phyloP scores from a whole-genome alignment of 1,140 invertebrate genomes.

The Scaptomyza pallida region DNA sequence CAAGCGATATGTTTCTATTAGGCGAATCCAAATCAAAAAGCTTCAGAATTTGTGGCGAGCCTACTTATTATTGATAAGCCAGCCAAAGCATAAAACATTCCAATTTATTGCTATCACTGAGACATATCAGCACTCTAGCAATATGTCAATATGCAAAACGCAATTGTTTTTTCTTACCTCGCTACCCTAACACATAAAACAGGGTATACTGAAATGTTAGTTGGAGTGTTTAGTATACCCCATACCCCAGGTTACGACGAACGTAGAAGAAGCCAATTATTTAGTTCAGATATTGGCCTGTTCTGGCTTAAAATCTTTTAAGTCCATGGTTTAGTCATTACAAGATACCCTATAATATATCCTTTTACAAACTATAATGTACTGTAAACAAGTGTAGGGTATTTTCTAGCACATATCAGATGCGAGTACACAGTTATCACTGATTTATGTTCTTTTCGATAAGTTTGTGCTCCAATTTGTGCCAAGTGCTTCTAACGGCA shows the following conservation, averaged over 20 bases:
- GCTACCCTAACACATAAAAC: no score
- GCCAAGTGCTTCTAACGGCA: constrained; percentile 36
- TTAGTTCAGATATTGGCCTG: no score
- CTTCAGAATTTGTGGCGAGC: background rate
- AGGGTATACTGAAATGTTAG: no score
- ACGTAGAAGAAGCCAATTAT: no score
- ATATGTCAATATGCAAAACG: background rate
- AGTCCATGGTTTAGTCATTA: no score
- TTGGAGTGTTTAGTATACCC: no score
- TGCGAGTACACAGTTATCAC: no score
- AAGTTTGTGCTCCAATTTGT: constrained; percentile 32
- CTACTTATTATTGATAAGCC: background rate
- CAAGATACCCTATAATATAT: no score
- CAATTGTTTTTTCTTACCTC: background rate
- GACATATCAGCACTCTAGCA: background rate
- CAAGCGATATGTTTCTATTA: constrained; percentile 48
- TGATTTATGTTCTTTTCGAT: background rate
- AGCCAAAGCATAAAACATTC: no score
- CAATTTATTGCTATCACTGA: constrained; percentile 16
- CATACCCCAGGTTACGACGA: no score
- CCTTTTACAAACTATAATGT: background rate
- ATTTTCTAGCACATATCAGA: background rate
- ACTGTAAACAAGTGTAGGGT: background rate
- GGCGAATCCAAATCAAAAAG: background rate
- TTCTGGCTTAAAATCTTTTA: no score